Base-by-base conservation (phyloP, 2,888 invertebrate species). In the Uropetala carovei region DNA sequence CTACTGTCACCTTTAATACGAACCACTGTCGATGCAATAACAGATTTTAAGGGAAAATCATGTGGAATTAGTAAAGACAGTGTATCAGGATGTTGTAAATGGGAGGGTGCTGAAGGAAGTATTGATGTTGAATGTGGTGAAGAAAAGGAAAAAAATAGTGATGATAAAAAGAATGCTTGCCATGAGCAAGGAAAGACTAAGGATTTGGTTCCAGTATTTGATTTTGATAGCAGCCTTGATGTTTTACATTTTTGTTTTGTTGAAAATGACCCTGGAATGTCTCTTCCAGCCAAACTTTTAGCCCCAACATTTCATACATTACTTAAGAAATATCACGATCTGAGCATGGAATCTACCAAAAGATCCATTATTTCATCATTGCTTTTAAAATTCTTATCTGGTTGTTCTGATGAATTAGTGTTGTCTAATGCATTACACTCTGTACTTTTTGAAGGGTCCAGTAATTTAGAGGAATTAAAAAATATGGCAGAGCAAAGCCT, bases 11-110 rank as follows among this genome's bases (percentile, higher is more conserved):
- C 92, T 30, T 68, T 92, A 11, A 14, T 85, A 16, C 16, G 7
- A 56, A 56, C 85, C 22, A 59, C 22, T 68, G 43, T 92, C 56
- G 8, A 56, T 3, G 18, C 1, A 57, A 22, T 30, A 7, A 22
- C 9, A 16, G n/a, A 64, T n/a, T 30, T 56, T 22, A 27, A 60
- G 56, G 91, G 58, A 14, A 89, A 43, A 10, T 82, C 93, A 18
- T 91, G 92, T 60, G 93, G 93, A 30, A 43, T 43, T 7, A n/a
- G 3, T n/a, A 3, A 64, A 43, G 64, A 89, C 43, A 43, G 22
- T n/a, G 64, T 8, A 43, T 68, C 68, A 68, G 30, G 18, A 11
- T 14, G 43, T 68, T 7, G 57, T 83, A 57, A 8, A 11, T 8
- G 83, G 43, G 43, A 16, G 9, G 30, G 30, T 43, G 22, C 30